Evolutionary conservation across 1,140 invertebrate species (phyloP).

Genomic region (Orius insidiosus): DNA sequence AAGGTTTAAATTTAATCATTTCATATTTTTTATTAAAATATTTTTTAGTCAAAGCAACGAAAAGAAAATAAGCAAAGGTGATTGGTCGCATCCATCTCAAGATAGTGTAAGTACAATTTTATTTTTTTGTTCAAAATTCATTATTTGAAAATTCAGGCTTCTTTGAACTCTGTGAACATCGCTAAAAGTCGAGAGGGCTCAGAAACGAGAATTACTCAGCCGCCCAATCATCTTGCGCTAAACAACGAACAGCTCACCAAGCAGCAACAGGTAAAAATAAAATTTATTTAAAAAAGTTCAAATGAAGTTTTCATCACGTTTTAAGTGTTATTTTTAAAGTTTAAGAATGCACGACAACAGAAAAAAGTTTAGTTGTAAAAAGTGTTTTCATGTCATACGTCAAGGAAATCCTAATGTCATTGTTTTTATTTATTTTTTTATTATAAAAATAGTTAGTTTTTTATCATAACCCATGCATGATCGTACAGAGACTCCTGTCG

Average conservation of each 20-base stretch:
- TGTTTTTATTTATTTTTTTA: too few species aligned
- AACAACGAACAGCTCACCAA: constrained; percentile 13
- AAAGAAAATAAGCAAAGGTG: constrained; percentile 11
- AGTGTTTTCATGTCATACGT: constrained; percentile 3
- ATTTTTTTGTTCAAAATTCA: background rate
- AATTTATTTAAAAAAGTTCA: background rate
- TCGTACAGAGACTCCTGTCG: constrained; percentile 45
- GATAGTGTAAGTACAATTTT: constrained; percentile 17
- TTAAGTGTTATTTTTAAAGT: too few species aligned
- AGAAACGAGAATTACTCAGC: constrained; percentile 12
- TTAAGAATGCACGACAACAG: background rate
- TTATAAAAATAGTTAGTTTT: too few species aligned
- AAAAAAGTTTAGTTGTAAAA: constrained; percentile 4
- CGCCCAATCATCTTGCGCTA: constrained; percentile 9
- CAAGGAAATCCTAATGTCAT: too few species aligned
- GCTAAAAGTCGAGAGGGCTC: constrained; percentile 16
- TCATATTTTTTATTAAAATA: constrained; percentile 9
- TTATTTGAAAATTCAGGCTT: constrained; percentile 10
- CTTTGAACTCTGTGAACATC: constrained; percentile 12
- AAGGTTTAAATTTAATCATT: constrained; percentile 24
- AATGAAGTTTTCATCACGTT: background rate
- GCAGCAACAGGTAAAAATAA: constrained; percentile 18
- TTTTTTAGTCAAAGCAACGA: constrained; percentile 2
- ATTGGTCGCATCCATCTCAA: constrained; percentile 15
- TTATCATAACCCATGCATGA: constrained; percentile 1